Percentiles rank a stretch among this genome's conserved stretches.
Conservation (phyloP, 2,113 vertebrate genomes). For the Heterochromis multidens region DNA sequence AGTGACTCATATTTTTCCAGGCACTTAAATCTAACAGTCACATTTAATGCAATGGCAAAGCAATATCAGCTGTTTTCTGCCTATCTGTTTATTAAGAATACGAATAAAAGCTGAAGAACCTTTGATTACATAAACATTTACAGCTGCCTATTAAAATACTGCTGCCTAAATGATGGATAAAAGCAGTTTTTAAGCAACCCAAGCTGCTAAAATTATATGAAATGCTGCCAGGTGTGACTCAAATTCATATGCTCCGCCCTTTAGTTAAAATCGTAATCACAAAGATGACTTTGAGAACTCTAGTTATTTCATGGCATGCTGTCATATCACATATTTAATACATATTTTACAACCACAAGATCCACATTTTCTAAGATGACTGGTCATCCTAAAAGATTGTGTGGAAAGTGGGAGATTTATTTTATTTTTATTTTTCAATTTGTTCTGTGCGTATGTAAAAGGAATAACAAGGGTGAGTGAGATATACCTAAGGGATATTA, state of each 20-base stretch:
- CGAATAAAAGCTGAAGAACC: not conserved
- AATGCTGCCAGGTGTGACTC: not conserved
- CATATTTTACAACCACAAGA: not conserved
- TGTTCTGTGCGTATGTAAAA: not conserved
- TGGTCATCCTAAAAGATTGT: not conserved
- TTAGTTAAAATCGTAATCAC: not conserved
- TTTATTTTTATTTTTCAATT: not conserved
- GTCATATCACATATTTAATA: not conserved
- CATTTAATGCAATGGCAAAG: not conserved
- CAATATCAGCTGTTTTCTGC: not conserved
- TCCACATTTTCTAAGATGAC: not conserved
- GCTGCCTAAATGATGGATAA: not conserved
- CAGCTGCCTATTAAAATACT: not conserved
- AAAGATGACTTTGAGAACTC: not conserved
- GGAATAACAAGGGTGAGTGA: not conserved
- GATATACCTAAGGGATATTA: not conserved
- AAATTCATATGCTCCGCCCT: not conserved
- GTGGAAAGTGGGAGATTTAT: not conserved
- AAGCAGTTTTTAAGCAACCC: not conserved
- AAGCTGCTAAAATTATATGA: not conserved
- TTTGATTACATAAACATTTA: not conserved
- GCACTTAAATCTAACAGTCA: not conserved
- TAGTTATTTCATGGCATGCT: accelerated
- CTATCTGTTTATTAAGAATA: not conserved
- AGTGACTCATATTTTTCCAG: not conserved